Conservation (phyloP, 2,797 vertebrate genomes). For the Onychomys leucogaster region DNA sequence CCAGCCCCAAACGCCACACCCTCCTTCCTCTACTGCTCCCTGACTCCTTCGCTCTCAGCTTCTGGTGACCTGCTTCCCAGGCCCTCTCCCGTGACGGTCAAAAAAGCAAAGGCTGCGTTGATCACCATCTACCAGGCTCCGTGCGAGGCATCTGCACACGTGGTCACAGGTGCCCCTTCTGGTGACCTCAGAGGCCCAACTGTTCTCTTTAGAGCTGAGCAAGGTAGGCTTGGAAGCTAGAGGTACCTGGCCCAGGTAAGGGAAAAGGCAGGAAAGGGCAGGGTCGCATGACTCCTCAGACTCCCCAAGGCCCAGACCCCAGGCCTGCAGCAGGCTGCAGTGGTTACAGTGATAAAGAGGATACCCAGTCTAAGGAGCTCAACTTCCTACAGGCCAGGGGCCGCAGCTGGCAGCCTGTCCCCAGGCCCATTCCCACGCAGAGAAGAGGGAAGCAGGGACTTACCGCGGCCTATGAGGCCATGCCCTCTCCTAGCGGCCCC, state of each 20-base stretch:
- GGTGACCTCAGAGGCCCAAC: background rate
- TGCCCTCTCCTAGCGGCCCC: background rate
- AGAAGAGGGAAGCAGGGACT: slow-evolving; percentile 6
- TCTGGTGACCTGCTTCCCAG: background rate
- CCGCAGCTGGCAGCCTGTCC: background rate
- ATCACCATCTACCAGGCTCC: background rate
- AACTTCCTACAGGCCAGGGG: background rate
- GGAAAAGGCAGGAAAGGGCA: background rate
- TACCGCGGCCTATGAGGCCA: background rate
- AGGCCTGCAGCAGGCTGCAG: background rate
- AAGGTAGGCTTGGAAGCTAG: background rate
- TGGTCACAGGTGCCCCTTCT: background rate
- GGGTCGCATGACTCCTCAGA: background rate
- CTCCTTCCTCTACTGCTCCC: slow-evolving; percentile 28
- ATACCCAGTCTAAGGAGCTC: background rate
- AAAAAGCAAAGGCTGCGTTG: background rate
- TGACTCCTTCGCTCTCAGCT: background rate
- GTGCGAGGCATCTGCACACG: background rate
- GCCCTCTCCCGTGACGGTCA: background rate
- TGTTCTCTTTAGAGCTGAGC: background rate
- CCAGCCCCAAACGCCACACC: background rate
- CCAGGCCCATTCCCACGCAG: background rate
- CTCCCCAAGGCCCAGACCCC: background rate
- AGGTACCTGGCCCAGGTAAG: background rate
- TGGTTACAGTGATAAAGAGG: background rate